Conservation (phyloP, 2,888 invertebrate species). For the Sericinus montela region DNA sequence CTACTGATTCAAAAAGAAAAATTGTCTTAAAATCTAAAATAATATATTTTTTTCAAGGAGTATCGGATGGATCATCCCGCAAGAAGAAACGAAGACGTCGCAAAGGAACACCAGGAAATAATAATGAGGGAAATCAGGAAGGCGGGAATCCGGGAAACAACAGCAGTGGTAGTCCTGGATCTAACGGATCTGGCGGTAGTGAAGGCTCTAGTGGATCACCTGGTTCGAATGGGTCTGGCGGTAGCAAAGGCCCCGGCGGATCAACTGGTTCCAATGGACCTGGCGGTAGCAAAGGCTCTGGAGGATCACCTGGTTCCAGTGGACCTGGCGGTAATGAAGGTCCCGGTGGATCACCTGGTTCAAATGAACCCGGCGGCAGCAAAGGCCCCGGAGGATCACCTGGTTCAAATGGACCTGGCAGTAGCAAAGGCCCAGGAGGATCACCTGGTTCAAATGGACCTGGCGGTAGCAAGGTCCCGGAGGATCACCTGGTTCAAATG, state of each 20-base stretch:
- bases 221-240: not conserved
- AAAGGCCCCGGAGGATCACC: not conserved
- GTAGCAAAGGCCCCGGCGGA: not conserved
- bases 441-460: not conserved
- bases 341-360: not conserved
- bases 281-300: not conserved
- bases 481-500: not conserved
- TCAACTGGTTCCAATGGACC: not conserved
- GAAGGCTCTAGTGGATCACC: not conserved
- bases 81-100: conserved; percentile 2
- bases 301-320: too few relatives aligned
- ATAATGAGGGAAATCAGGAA: not conserved
- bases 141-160: not conserved
- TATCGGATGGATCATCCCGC: not conserved
- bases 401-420: not conserved
- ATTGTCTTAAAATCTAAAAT: too few relatives aligned
- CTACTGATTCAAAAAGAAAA: too few relatives aligned
- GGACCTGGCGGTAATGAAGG: not conserved
- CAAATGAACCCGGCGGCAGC: not conserved
- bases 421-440: not conserved
- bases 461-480: not conserved
- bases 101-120: not conserved
- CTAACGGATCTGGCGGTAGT: not conserved
- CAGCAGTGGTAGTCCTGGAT: not conserved
- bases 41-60: not conserved